Evolutionary conservation across 1,140 invertebrate species (phyloP).

Genomic region (Sarcophaga bullata): DNA sequence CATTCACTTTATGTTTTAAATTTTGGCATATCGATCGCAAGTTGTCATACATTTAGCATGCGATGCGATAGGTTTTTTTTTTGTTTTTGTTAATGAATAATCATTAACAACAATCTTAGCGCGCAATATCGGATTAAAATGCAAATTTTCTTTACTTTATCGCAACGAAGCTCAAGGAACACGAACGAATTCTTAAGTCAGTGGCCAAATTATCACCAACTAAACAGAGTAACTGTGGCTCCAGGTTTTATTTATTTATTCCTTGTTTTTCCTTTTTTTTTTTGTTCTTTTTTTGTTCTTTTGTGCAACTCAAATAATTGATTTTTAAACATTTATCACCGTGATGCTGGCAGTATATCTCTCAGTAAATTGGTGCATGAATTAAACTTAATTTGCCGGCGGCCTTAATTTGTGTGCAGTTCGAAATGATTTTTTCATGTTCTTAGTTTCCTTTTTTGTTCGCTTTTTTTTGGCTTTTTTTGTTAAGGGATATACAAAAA

Average conservation of each 20-base stretch:
- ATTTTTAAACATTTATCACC: slow-evolving; percentile 27
- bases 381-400: slow-evolving; percentile 42
- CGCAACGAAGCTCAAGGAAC: not conserved
- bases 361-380: not conserved
- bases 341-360: not conserved
- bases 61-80: not conserved
- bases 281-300: not conserved
- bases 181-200: not conserved
- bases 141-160: slow-evolving; percentile 30
- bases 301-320: slow-evolving; percentile 21
- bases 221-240: no score
- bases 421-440: not conserved
- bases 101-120: slow-evolving; percentile 38
- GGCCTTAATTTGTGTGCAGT: slow-evolving; percentile 43
- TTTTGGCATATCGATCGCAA: no score
- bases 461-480: slow-evolving; percentile 31
- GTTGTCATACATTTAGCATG: no score
- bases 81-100: slow-evolving; percentile 24
- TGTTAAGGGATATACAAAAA: slow-evolving; percentile 29
- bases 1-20: no score
- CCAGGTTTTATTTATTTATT: not conserved
- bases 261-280: no score
- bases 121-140: slow-evolving; percentile 30
- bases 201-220: not conserved
- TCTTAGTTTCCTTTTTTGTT: slow-evolving; percentile 25